These are phyloP conservation scores for Trissolcus brochymenae DNA, from an alignment of 2,888 invertebrate species.

Conservation along the genomic window DNA sequence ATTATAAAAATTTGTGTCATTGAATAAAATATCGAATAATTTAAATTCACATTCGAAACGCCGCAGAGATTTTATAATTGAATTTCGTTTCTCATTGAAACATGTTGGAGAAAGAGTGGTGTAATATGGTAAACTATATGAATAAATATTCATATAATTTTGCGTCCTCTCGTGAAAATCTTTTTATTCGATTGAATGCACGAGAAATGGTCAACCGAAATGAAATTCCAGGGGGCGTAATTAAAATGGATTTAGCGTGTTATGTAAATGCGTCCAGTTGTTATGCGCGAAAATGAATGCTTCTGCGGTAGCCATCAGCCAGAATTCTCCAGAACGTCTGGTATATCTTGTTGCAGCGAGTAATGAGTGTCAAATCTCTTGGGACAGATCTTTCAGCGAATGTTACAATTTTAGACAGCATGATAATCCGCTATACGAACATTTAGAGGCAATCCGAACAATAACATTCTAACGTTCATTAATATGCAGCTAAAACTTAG, in stretches of 20 bases:
- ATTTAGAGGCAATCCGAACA: conserved; percentile 52
- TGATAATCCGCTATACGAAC: conserved; percentile 54
- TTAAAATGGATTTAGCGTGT: conserved; percentile 54
- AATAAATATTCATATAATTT: too few relatives aligned
- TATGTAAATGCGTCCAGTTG: conserved; percentile 55
- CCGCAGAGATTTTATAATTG: too few relatives aligned
- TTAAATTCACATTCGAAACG: too few relatives aligned
- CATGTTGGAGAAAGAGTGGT: too few relatives aligned
- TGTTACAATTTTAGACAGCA: conserved; percentile 57
- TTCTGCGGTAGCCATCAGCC: conserved; percentile 46
- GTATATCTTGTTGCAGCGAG: conserved; percentile 52
- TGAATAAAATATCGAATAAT: too few relatives aligned
- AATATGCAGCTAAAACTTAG: conserved; percentile 47
- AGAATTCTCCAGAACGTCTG: conserved; percentile 39
- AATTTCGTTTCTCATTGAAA: too few relatives aligned
- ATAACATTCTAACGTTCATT: conserved; percentile 51
- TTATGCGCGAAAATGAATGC: conserved; percentile 45
- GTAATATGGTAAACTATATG: too few relatives aligned
- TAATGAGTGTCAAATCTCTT: conserved; percentile 58
- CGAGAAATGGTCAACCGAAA: conserved; percentile 12
- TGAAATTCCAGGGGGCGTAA: conserved; percentile 39
- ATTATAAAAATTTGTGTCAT: too few relatives aligned
- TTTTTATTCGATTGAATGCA: too few relatives aligned
- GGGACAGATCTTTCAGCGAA: conserved; percentile 58
- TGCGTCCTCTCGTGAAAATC: too few relatives aligned